Conservation (phyloP, 2,888 invertebrate genomes). For the Actias luna region DNA sequence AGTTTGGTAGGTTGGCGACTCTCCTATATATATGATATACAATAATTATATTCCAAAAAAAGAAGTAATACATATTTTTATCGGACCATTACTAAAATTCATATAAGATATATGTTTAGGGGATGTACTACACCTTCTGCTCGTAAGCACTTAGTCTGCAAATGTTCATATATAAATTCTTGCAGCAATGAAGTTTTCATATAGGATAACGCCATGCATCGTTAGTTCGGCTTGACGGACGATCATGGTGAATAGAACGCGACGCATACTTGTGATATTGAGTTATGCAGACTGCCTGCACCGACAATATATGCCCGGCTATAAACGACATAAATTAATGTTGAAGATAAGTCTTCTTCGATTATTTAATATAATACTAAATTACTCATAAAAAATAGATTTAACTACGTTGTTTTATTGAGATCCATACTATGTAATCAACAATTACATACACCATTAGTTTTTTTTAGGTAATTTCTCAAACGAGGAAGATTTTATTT, state of each 20-base stretch:
- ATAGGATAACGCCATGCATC: conserved; percentile 38
- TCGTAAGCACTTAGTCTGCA: conserved; percentile 16
- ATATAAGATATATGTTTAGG: neutral
- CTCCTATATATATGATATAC: no score
- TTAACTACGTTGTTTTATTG: no score
- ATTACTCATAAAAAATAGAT: no score
- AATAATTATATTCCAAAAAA: neutral
- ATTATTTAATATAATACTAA: neutral
- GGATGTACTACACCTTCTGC: neutral
- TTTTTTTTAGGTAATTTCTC: no score
- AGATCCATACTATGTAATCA: no score
- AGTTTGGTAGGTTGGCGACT: no score
- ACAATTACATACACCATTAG: no score
- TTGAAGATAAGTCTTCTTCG: neutral
- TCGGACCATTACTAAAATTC: neutral
- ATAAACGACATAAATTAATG: conserved; percentile 35
- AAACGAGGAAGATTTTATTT: no score
- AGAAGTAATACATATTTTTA: neutral
- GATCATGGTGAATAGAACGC: conserved; percentile 39
- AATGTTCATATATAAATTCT: conserved; percentile 30
- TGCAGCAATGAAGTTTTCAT: conserved; percentile 29
- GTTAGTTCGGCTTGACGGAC: conserved; percentile 35
- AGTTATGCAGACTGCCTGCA: conserved; percentile 70
- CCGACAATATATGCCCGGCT: conserved; percentile 55
- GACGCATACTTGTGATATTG: conserved; percentile 72